A percentile compares a stretch with the other conserved stretches of the same genome.
phyloP scores from a whole-genome alignment of 2,113 vertebrate species.

The Fulica atra region DNA sequence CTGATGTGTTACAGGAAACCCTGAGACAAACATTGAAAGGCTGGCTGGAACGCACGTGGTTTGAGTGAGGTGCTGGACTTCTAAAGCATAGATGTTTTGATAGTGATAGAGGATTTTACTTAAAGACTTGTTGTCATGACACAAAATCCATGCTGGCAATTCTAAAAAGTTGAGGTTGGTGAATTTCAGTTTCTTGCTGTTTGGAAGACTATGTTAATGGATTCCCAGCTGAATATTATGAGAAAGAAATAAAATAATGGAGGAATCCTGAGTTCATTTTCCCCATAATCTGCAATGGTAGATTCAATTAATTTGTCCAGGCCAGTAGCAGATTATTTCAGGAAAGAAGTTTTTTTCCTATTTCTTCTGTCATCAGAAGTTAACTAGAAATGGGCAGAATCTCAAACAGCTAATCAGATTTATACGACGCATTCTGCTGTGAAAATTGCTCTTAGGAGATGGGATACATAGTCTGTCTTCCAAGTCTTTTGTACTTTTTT shows the following conservation, averaged over 20 bases:
- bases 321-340: background rate
- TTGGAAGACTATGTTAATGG: constrained; percentile 20
- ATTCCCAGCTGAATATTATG: background rate
- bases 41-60: background rate
- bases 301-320: background rate
- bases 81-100: background rate
- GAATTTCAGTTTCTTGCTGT: background rate
- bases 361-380: background rate
- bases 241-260: too few species aligned
- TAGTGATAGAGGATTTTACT: background rate
- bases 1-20: background rate
- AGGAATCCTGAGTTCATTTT: background rate
- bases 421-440: background rate
- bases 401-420: background rate
- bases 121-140: background rate
- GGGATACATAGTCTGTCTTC: background rate
- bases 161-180: background rate
- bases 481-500: background rate
- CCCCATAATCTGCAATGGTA: background rate
- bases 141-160: background rate
- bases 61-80: background rate
- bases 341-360: background rate
- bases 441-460: background rate
- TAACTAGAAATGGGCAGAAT: background rate
- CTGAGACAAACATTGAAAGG: background rate